These are phyloP conservation scores for Epizoanthus illoricatus DNA, from an alignment of 92 coral and sea anemone species.

Conservation along the genomic window DNA sequence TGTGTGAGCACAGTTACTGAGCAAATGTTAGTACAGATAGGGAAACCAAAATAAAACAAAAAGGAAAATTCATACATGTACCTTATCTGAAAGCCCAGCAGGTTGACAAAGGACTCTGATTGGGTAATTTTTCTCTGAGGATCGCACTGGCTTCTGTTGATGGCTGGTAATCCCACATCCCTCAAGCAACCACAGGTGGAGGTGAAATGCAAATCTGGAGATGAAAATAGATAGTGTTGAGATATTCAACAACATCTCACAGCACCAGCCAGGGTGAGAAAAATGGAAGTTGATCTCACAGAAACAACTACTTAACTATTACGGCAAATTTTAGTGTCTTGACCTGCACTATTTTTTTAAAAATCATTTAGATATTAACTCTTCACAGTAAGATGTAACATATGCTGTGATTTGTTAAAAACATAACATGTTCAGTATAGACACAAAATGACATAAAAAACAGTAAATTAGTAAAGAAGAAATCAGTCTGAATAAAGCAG, in stretches of 20 bases:
- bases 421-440: no score
- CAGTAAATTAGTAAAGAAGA: no score
- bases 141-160: conserved; percentile 78
- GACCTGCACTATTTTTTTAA: no score
- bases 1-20: no score
- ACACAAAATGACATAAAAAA: no score
- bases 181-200: conserved; percentile 89
- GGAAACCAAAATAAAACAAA: background rate
- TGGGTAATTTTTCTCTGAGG: conserved; percentile 91
- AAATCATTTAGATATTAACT: background rate
- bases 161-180: conserved; percentile 94
- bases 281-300: no score
- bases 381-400: no score
- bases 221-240: background rate
- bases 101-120: conserved; percentile 98
- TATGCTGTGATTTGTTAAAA: no score
- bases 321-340: no score
- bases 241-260: background rate
- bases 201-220: conserved; percentile 89
- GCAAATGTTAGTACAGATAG: background rate
- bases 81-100: conserved; percentile 97
- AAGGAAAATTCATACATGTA: conserved; percentile 17
- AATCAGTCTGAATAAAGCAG: no score
- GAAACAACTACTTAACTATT: no score
- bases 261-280: no score